A percentile compares a stretch with the other conserved stretches of the same genome.
Evolutionary conservation across 2,888 invertebrate species (phyloP).

Genomic region (Ormia ochracea): DNA sequence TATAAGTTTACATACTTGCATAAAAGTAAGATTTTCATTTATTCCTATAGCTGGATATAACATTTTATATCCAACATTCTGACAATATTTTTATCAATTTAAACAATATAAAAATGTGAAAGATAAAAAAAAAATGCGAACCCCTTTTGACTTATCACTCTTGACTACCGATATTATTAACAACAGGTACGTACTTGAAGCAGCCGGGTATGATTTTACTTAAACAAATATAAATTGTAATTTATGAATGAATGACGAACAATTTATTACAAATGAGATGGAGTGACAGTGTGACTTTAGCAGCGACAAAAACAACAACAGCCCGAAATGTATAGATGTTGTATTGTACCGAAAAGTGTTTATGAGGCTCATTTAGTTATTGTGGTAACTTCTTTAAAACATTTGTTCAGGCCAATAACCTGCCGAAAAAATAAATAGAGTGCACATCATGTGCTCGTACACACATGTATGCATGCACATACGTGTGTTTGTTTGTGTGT

Average conservation of each 20-base stretch:
- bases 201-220: background rate
- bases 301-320: constrained; percentile 26
- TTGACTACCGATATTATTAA: background rate
- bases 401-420: constrained; percentile 72
- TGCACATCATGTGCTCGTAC: background rate
- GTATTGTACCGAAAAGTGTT: constrained; percentile 55
- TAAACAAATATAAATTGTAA: background rate
- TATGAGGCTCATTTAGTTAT: constrained; percentile 30
- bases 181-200: background rate
- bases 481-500: constrained; percentile 29
- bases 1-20: too few relatives aligned
- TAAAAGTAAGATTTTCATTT: too few relatives aligned
- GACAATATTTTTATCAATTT: too few relatives aligned
- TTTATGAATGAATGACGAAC: constrained; percentile 27
- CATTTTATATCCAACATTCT: too few relatives aligned
- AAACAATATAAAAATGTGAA: too few relatives aligned
- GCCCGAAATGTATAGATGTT: constrained; percentile 57
- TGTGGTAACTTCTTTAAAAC: constrained; percentile 29
- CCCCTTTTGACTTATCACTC: too few relatives aligned
- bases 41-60: too few relatives aligned
- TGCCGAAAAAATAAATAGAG: constrained; percentile 66
- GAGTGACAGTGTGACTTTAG: constrained; percentile 16
- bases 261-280: background rate
- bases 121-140: too few relatives aligned
- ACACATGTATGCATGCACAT: background rate